These are phyloP conservation scores for Stegophylla sp. DNA, from an alignment of 2,888 invertebrate genomes.

Conservation along the genomic window DNA sequence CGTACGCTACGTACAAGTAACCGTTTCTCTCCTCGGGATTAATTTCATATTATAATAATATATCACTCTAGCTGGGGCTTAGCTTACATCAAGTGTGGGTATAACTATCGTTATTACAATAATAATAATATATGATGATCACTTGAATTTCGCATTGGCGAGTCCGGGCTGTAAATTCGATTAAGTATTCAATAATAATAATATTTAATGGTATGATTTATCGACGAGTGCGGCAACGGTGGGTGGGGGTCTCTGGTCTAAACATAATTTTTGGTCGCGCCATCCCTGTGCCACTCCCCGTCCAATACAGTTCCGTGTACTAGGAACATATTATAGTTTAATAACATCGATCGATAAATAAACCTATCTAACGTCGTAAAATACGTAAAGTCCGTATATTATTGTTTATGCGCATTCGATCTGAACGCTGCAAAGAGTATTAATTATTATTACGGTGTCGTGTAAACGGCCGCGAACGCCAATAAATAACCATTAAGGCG, in stretches of 20 bases:
- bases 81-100: neutral
- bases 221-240: neutral
- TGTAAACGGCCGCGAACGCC: too few species aligned
- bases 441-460: neutral
- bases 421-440: neutral
- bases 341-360: neutral
- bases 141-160: conserved; percentile 5
- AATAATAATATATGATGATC: neutral
- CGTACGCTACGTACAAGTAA: too few species aligned
- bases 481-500: too few species aligned
- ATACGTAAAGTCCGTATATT: neutral
- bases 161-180: neutral
- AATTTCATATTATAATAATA: too few species aligned
- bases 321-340: neutral
- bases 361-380: conserved; percentile 3
- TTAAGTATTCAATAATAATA: conserved; percentile 20
- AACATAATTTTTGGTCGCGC: conserved; percentile 25
- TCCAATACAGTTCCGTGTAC: neutral
- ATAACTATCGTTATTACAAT: neutral
- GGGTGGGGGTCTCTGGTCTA: neutral
- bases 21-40: too few species aligned
- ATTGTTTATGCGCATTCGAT: neutral
- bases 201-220: conserved; percentile 6
- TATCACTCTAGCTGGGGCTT: too few species aligned
- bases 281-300: neutral